phyloP scores from a whole-genome alignment of 2,113 vertebrate species.

The Quiscalus mexicanus region DNA sequence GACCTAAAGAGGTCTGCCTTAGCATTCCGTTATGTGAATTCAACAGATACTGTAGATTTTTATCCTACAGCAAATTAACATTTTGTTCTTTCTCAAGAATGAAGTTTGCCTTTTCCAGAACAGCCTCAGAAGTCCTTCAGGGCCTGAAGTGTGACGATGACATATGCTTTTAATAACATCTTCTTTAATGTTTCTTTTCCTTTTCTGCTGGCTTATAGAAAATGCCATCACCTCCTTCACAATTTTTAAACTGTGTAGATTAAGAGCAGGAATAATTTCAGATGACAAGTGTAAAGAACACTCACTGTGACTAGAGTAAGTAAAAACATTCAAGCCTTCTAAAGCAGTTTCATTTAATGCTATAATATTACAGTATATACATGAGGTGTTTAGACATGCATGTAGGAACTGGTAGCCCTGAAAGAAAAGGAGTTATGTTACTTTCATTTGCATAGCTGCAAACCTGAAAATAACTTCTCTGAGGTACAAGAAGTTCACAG shows the following conservation, averaged over 20 bases:
- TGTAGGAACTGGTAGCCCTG: background rate
- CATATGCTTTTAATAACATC: constrained; percentile 22
- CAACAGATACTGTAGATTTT: background rate
- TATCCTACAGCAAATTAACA: background rate
- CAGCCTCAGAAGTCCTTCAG: background rate
- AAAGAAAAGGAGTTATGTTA: background rate
- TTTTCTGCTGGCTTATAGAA: constrained; percentile 12
- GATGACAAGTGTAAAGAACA: constrained; percentile 40
- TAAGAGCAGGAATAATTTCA: constrained; percentile 36
- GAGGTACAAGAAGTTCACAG: background rate
- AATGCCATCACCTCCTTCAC: constrained; percentile 35
- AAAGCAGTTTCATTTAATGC: constrained; percentile 7
- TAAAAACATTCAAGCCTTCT: constrained; percentile 14
- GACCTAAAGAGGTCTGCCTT: background rate
- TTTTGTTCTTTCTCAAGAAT: background rate
- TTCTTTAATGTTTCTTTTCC: background rate
- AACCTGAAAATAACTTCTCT: constrained; percentile 1
- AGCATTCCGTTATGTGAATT: background rate
- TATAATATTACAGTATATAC: background rate
- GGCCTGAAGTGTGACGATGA: background rate
- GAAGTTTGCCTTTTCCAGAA: constrained; percentile 9
- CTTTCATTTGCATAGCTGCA: background rate
- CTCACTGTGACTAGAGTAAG: background rate
- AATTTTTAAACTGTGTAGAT: constrained; percentile 23
- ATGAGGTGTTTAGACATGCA: background rate